Conservation (phyloP, 2,797 vertebrate genomes). For the Anisognathus igniventris region DNA sequence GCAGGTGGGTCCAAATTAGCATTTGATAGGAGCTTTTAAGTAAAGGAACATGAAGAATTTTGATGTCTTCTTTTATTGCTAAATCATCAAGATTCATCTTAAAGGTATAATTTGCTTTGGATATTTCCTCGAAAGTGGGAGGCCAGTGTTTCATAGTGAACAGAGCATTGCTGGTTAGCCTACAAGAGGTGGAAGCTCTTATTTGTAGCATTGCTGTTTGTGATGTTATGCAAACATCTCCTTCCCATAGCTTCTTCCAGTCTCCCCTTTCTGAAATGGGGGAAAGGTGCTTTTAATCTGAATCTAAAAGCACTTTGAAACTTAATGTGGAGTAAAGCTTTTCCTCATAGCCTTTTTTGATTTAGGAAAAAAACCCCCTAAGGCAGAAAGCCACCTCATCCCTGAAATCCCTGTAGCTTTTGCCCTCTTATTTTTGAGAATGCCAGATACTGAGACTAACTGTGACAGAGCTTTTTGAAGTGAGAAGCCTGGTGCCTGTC, state of each 20-base stretch:
- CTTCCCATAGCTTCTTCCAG: neutral
- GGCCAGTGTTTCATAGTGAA: neutral
- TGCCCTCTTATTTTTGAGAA: neutral
- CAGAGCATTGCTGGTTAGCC: neutral
- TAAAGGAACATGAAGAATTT: neutral
- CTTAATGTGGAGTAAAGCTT: neutral
- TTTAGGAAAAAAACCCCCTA: neutral
- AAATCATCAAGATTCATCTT: neutral
- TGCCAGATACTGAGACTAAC: neutral
- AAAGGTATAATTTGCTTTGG: neutral
- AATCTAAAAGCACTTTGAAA: neutral
- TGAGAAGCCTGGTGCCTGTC: neutral
- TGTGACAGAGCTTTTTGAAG: neutral
- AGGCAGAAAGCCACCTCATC: neutral
- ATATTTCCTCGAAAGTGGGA: neutral
- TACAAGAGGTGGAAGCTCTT: neutral
- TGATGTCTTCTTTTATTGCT: neutral
- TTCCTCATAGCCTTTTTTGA: neutral
- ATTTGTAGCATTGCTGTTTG: neutral
- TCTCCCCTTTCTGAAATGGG: neutral
- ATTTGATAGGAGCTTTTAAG: neutral
- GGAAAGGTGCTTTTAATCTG: neutral
- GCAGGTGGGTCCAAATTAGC: neutral
- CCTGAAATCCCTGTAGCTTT: neutral
- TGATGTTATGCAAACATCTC: neutral